A percentile compares a stretch with the other conserved stretches of the same genome.
Conservation (phyloP, 2,113 vertebrate species). For the Ailuropoda melanoleuca region DNA sequence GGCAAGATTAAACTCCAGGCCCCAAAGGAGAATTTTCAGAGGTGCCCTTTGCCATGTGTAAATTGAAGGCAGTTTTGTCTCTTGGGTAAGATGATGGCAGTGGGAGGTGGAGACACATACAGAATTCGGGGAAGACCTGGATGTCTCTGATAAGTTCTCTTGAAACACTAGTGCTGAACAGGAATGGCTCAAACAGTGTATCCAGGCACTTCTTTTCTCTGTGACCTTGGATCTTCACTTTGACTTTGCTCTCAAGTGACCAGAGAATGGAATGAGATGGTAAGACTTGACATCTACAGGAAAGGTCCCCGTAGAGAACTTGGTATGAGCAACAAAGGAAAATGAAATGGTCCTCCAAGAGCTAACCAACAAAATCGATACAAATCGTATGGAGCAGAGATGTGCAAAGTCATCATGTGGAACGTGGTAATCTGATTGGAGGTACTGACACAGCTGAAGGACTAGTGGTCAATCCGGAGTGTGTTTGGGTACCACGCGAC, state of each 20-base stretch:
- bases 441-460: background rate
- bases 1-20: background rate
- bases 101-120: background rate
- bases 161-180: background rate
- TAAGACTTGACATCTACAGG: background rate
- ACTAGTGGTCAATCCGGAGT: background rate
- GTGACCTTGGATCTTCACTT: background rate
- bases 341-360: background rate
- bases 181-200: background rate
- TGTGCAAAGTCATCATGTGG: background rate
- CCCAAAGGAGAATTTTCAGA: background rate
- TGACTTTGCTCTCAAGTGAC: background rate
- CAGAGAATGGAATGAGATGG: background rate
- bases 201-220: background rate
- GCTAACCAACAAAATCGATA: background rate
- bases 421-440: background rate
- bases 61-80: constrained; percentile 6
- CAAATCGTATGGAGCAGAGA: background rate
- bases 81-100: background rate
- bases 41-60: background rate
- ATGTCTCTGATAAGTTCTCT: background rate
- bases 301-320: background rate
- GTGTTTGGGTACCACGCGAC: background rate
- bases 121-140: background rate
- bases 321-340: background rate